Percentiles rank a stretch among this genome's conserved stretches.
These are phyloP conservation scores for Crioceris asparagi DNA, from an alignment of 2,888 invertebrate genomes.

Conservation along the genomic window DNA sequence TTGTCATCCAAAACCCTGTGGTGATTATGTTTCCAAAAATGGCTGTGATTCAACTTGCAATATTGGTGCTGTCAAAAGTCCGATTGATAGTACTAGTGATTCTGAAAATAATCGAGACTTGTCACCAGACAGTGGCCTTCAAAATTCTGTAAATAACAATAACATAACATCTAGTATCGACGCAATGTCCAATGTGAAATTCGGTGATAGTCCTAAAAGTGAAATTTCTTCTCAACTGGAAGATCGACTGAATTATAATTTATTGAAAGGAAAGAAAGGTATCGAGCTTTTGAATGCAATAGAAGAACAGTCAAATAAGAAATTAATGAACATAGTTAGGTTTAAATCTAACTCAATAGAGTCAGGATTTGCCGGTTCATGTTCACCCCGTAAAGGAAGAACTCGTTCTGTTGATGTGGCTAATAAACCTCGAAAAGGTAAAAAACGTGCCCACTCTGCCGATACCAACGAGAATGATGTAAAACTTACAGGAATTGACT, in stretches of 20 bases:
- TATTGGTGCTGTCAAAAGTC: conserved; percentile 23
- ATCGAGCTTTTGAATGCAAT: conserved; percentile 30
- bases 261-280: conserved; percentile 30
- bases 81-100: conserved; percentile 17
- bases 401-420: conserved; percentile 30
- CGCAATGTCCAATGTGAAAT: conserved; percentile 8
- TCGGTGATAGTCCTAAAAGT: conserved; percentile 18
- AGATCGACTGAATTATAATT: conserved; percentile 25
- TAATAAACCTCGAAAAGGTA: conserved; percentile 20
- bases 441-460: conserved; percentile 30
- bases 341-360: conserved; percentile 25
- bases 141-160: conserved; percentile 22
- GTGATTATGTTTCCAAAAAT: conserved; percentile 15
- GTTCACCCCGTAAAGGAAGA: conserved; percentile 26
- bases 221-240: conserved; percentile 23
- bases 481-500: conserved; percentile 24
- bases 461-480: conserved; percentile 22
- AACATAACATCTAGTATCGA: conserved; percentile 16
- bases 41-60: conserved; percentile 28
- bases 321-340: conserved; percentile 19
- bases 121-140: conserved; percentile 23
- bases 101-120: conserved; percentile 17
- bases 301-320: conserved; percentile 29
- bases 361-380: conserved; percentile 17
- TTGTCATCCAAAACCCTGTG: conserved; percentile 6